Base-by-base conservation (phyloP, 2,888 invertebrate genomes). In the Dyspetes luteomarginatus region DNA sequence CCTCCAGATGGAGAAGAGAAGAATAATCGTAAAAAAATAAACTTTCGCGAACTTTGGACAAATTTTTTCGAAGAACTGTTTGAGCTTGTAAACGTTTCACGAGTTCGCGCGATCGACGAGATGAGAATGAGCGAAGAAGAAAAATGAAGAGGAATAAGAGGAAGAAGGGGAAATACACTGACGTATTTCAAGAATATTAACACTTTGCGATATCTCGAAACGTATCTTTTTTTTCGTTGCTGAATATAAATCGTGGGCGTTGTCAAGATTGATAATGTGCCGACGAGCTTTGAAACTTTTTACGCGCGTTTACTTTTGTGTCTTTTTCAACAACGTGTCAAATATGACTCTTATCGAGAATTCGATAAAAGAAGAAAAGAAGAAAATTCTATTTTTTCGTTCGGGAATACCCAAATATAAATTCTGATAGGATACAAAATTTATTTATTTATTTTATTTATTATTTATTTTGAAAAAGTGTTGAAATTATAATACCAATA, bases 381-480 rank as follows among this genome's bases (percentile, higher is more conserved):
- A 48, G 91, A 36, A 36, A 36, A 9, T 36, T 12, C 9, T 36
- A 0, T 36, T 36, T 36, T 12, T n/a, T n/a, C n/a, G n/a, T n/a
- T n/a, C n/a, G n/a, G n/a, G n/a, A n/a, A n/a, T n/a, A n/a, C n/a
- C n/a, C n/a, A n/a, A n/a, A n/a, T n/a, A n/a, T n/a, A n/a, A n/a
- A n/a, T n/a, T n/a, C n/a, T n/a, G n/a, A n/a, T n/a, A n/a, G n/a
- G n/a, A n/a, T n/a, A n/a, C n/a, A n/a, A n/a, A n/a, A n/a, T n/a
- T n/a, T n/a, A n/a, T n/a, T n/a, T n/a, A n/a, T n/a, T n/a, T n/a
- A n/a, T n/a, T n/a, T n/a, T n/a, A n/a, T n/a, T n/a, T n/a, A n/a
- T n/a, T n/a, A n/a, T n/a, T n/a, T n/a, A n/a, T n/a, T n/a, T n/a
- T n/a, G n/a, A n/a, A n/a, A n/a, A n/a, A n/a, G n/a, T n/a, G n/a